phyloP scores from a whole-genome alignment of 2,113 vertebrate genomes.

The Actenoides lindsayi region DNA sequence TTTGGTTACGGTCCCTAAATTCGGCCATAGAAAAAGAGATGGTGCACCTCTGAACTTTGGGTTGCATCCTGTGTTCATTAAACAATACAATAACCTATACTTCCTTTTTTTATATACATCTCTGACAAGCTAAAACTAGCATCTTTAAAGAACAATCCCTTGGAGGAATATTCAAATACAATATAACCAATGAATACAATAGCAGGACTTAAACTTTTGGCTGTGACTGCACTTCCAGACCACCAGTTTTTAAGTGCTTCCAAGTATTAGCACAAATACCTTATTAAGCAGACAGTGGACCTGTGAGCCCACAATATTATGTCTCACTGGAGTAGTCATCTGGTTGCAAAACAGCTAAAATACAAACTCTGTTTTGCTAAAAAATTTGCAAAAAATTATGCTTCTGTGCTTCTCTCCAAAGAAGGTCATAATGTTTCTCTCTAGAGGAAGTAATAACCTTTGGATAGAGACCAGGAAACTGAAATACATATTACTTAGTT shows the following conservation, averaged over 20 bases:
- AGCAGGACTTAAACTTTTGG: background rate
- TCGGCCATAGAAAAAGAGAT: constrained; percentile 19
- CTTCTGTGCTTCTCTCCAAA: background rate
- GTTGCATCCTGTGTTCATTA: constrained; percentile 37
- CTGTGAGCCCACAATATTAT: background rate
- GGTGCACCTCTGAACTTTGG: constrained; percentile 19
- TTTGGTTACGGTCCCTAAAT: constrained; percentile 8
- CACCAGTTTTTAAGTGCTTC: background rate
- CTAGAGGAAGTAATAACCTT: background rate
- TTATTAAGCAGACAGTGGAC: background rate
- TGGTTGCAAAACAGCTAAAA: background rate
- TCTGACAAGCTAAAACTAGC: constrained; percentile 1
- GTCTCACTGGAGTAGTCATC: background rate
- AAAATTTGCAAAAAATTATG: background rate
- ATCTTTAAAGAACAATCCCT: constrained; percentile 29
- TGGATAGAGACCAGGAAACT: background rate
- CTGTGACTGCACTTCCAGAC: background rate
- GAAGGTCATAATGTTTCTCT: background rate
- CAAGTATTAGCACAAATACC: background rate
- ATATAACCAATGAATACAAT: background rate
- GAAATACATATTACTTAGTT: background rate
- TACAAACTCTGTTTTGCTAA: background rate
- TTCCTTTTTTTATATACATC: constrained; percentile 34
- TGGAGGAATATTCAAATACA: background rate
- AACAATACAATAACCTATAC: constrained; percentile 32